Base-by-base conservation (phyloP, 2,888 invertebrate genomes). In the Cryptus armator region DNA sequence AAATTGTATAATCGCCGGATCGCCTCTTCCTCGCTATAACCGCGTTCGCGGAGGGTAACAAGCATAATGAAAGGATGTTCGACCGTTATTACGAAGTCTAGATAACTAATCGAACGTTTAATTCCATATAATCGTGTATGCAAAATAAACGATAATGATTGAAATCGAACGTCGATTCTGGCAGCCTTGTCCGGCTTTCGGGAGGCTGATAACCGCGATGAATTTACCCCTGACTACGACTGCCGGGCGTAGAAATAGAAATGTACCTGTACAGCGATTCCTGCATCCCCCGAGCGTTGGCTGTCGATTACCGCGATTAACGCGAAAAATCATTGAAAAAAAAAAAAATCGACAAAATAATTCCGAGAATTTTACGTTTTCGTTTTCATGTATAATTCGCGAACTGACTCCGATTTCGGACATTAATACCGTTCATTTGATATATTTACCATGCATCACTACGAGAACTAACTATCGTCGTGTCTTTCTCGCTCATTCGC, bases 331-430 rank as follows among this genome's bases (percentile, higher is more conserved):
- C 12, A 19, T 12, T 10, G 9, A 10, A 9, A 6, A 9, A 9
- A 16, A 3, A 12, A 4, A 12, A 32, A 32, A 14, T 37, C 37
- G 37, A 37, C 2, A 62, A 87, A 89, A 88, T 91, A 88, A 90
- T 90, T 89, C 87, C 87, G 84, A 89, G 88, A 86, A 86, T 90
- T 88, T 62, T 88, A 86, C 87, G 89, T 88, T 86, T 82, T 9
- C 9, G 37, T 9, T 87, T 88, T 87, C 87, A 87, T 87, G 86
- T 88, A 87, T 87, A 88, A 90, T 89, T 90, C 87, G 87, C 87
- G 86, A 87, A 87, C 88, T 19, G 66, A 16, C 89, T 89, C 87
- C 88, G 89, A 89, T 90, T 90, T 88, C 87, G 90, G 12, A 90
- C 88, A 74, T 77, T 72, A 71, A 84, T 62, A 53, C 37, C 16